A percentile compares a stretch with the other conserved stretches of the same genome.
Conservation (phyloP, 2,888 invertebrate species). For the Lumbricus terrestris region DNA sequence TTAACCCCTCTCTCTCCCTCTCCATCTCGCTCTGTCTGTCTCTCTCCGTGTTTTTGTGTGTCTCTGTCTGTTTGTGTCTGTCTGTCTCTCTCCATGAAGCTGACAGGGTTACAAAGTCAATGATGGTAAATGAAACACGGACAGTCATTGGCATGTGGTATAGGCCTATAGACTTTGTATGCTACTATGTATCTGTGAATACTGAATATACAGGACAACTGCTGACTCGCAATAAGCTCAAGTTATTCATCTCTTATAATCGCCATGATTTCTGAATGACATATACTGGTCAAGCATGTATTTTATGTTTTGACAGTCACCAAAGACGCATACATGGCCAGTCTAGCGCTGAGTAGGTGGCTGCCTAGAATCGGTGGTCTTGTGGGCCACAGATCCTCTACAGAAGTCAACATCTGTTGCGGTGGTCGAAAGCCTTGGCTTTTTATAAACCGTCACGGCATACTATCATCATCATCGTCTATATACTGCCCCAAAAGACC, state of each 20-base stretch:
- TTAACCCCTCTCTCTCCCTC: no score
- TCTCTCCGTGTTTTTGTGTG: no score
- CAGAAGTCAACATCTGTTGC: background rate
- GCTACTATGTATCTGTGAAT: no score
- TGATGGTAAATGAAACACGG: no score
- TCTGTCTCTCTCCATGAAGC: no score
- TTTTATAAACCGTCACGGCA: background rate
- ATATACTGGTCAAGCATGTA: background rate
- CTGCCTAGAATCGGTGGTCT: background rate
- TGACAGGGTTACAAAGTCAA: no score
- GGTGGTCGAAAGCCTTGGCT: background rate
- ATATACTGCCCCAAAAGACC: background rate
- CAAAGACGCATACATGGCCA: background rate
- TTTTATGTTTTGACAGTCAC: background rate
- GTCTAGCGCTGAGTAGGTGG: background rate
- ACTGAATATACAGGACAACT: no score
- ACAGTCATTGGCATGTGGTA: no score
- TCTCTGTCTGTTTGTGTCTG: no score
- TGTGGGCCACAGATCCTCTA: background rate
- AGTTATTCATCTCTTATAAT: background rate
- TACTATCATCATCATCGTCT: background rate
- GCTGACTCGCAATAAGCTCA: background rate
- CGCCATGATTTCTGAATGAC: background rate
- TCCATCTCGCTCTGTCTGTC: no score
- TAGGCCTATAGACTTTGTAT: no score